Base-by-base conservation (phyloP, 2,113 vertebrate species). In the Scortum barcoo region DNA sequence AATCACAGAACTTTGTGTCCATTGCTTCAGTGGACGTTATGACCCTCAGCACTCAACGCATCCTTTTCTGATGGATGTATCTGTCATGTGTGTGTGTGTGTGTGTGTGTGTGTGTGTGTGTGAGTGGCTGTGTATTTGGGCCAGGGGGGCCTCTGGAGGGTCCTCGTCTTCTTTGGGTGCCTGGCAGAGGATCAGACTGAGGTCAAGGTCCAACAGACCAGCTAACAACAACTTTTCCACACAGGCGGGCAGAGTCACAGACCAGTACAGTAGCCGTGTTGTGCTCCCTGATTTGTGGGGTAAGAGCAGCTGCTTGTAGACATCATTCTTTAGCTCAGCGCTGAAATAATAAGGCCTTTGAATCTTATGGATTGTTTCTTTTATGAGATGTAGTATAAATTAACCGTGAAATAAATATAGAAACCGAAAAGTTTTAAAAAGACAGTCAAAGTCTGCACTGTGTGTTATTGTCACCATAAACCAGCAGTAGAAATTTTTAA, bases 131-230 rank as follows among this genome's bases (percentile, higher is more conserved):
- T 6, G 78, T 68, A 63, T 82, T 33, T 33, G 28, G 65, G 69
- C 3, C 53, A 53, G 83, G 78, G 83, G 78, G 72, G 82, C 72
- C 73, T 83, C 63, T 62, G 28, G 28, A 67, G 68, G 84, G 53
- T 67, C 73, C 57, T 69, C 68, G 48, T 79, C 71, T 51, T 36
- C 54, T 48, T 48, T 50, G 54, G 66, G 63, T 28, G 24, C 58
- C 71, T 92, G 89, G 88, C 86, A 88, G 73, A 69, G 50, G 84
- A 90, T 92, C 88, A 90, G 20, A 80, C 46, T 36, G 76, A 42
- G 86, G 80, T 91, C 86, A 87, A 53, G 62, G 86, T 87, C 75
- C 28, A 48, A 73, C 61, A 80, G 81, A 74, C 33, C 65, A 72
- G 83, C 66, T 74, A 84, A 87, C 82, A 89, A 84, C 68, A 88